A percentile compares a stretch with the other conserved stretches of the same genome.
phyloP scores from a whole-genome alignment of 2,888 invertebrate species.

The Oligia fasciuncula region DNA sequence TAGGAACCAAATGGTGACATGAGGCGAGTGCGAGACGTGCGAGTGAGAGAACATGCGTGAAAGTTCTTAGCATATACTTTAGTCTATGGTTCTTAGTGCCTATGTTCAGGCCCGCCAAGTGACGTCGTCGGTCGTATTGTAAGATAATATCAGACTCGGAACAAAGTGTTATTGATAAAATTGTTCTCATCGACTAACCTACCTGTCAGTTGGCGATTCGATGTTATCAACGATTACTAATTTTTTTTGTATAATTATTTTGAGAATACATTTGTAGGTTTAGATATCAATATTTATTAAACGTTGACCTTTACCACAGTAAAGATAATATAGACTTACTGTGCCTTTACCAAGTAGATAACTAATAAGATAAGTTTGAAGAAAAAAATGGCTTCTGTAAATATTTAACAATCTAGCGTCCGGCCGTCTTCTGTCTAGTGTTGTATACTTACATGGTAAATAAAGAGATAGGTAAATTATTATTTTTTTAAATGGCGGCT shows the following conservation, averaged over 20 bases:
- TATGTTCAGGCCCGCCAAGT: no score
- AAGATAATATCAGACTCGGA: neutral
- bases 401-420: constrained; percentile 22
- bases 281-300: constrained; percentile 33
- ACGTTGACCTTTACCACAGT: constrained; percentile 25
- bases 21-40: no score
- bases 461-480: neutral
- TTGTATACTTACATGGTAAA: neutral
- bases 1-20: no score
- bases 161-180: constrained; percentile 19
- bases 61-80: no score
- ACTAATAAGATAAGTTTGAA: neutral
- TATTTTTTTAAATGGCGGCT: neutral
- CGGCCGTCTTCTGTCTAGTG: constrained; percentile 8
- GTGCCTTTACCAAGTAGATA: no score
- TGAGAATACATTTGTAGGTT: constrained; percentile 32
- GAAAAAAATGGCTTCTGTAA: constrained; percentile 27
- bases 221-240: constrained; percentile 34
- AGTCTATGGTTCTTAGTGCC: no score
- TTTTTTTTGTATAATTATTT: constrained; percentile 56
- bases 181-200: constrained; percentile 1
- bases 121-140: no score
- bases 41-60: no score
- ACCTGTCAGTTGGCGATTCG: neutral
- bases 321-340: no score